Percentiles rank a stretch among this genome's conserved stretches.
phyloP scores from a whole-genome alignment of 1,140 invertebrate species.

The Popillia japonica region DNA sequence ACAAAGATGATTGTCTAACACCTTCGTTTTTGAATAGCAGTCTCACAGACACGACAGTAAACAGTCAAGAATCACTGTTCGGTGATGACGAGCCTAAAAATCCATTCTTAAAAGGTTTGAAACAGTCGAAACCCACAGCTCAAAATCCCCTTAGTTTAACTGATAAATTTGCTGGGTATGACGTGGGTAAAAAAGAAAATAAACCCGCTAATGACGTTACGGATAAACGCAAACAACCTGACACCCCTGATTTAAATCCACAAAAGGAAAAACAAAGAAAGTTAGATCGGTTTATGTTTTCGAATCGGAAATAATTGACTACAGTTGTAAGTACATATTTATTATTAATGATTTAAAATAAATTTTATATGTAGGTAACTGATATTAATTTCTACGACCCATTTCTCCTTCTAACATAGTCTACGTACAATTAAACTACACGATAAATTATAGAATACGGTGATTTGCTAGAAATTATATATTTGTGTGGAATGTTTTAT shows the following conservation, averaged over 20 bases:
- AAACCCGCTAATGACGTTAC: conserved; percentile 14
- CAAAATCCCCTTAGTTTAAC: conserved; percentile 47
- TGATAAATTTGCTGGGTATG: conserved; percentile 44
- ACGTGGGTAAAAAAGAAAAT: conserved; percentile 44
- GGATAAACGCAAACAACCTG: conserved; percentile 36
- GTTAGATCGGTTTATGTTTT: conserved; percentile 32
- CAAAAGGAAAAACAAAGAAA: conserved; percentile 38
- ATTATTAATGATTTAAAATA: conserved; percentile 21
- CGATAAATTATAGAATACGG: neutral
- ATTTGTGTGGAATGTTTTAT: neutral
- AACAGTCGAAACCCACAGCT: conserved; percentile 38
- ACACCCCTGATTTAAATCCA: neutral
- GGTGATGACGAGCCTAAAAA: conserved; percentile 41
- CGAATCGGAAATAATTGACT: neutral
- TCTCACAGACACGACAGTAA: neutral
- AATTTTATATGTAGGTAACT: conserved; percentile 14
- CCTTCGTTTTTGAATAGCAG: neutral
- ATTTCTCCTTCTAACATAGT: neutral
- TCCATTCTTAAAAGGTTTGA: conserved; percentile 46
- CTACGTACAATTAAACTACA: neutral
- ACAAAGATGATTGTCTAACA: neutral
- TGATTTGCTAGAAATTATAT: neutral
- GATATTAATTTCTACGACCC: conserved; percentile 9
- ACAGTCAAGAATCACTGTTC: conserved; percentile 28
- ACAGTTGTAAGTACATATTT: conserved; percentile 36